Percentiles rank a stretch among this genome's conserved stretches.
Conservation (phyloP, 2,888 invertebrate species). For the Stratiomys singularior region DNA sequence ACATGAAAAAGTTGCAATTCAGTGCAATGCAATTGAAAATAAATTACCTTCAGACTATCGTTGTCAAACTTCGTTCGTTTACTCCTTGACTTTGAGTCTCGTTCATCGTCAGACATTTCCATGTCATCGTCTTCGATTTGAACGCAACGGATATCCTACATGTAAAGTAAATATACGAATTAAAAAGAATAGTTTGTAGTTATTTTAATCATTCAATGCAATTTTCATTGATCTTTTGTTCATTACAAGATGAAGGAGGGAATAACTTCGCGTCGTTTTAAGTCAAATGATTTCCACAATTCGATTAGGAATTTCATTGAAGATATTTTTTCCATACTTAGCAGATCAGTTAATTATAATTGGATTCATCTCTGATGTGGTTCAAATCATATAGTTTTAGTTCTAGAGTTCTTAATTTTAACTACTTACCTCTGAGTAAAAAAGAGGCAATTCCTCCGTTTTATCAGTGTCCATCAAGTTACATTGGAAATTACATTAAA, state of each 20-base stretch:
- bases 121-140: constrained; percentile 81
- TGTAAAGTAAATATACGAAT: constrained; percentile 47
- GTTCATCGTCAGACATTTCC: constrained; percentile 86
- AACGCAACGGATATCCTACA: constrained; percentile 63
- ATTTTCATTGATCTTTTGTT: too few species aligned
- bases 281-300: too few species aligned
- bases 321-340: too few species aligned
- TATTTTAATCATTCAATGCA: too few species aligned
- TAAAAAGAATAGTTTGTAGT: too few species aligned
- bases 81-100: constrained; percentile 65
- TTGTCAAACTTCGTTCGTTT: constrained; percentile 64
- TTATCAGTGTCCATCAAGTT: not conserved
- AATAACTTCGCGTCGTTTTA: too few species aligned
- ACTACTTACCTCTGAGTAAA: constrained; percentile 31
- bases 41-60: constrained; percentile 62
- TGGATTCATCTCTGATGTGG: too few species aligned
- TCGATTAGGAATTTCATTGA: too few species aligned
- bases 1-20: too few species aligned
- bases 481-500: constrained; percentile 35
- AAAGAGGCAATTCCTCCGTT: not conserved
- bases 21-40: not conserved
- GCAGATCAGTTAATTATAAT: too few species aligned
- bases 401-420: not conserved
- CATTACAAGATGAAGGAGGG: too few species aligned
- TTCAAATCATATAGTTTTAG: too few species aligned